A percentile compares a stretch with the other conserved stretches of the same genome.
Conservation (phyloP, 2,113 vertebrate species). For the Pelusios castaneus region DNA sequence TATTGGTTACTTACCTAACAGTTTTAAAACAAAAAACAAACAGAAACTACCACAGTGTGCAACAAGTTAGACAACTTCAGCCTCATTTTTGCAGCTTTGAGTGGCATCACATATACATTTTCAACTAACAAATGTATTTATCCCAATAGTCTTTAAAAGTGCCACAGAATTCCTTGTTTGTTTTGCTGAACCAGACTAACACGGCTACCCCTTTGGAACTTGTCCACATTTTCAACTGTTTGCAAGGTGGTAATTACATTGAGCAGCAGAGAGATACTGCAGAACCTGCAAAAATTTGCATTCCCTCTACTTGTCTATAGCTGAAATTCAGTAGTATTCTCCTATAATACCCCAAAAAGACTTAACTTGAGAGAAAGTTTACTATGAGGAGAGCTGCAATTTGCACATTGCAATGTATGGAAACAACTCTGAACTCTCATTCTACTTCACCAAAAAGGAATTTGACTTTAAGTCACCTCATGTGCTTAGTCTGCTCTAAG, state of each 20-base stretch:
- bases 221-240: not conserved
- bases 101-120: not conserved
- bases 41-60: not conserved
- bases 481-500: not conserved
- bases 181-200: no score
- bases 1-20: not conserved
- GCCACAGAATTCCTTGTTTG: not conserved
- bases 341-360: slow-evolving; percentile 8
- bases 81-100: not conserved
- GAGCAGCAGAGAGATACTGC: not conserved
- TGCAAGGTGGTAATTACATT: not conserved
- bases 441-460: not conserved
- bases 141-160: no score
- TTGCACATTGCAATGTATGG: not conserved
- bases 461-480: not conserved
- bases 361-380: not conserved
- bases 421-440: not conserved
- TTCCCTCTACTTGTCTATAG: not conserved
- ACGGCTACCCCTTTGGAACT: no score
- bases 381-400: not conserved
- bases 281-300: not conserved
- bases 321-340: not conserved
- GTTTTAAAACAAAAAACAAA: not conserved
- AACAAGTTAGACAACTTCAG: not conserved
- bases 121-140: no score